Evolutionary conservation across 2,888 invertebrate genomes (phyloP).

Genomic region (Acanthoscelides obtectus): DNA sequence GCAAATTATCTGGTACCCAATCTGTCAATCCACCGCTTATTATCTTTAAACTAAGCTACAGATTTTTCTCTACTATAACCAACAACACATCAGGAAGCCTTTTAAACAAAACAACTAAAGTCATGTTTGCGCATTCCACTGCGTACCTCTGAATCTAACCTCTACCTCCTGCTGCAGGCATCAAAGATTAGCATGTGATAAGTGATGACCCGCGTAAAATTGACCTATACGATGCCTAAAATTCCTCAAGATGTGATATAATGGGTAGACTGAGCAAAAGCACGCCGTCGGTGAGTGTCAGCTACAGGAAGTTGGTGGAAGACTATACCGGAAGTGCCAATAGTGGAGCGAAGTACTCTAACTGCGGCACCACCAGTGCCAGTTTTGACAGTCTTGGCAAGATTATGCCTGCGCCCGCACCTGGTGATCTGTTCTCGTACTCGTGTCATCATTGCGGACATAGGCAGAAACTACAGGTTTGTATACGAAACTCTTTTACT

Average conservation of each 20-base stretch:
- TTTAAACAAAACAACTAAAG: too few relatives aligned
- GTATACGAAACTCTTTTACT: too few relatives aligned
- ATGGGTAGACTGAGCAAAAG: slow-evolving; percentile 54
- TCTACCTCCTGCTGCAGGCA: neutral
- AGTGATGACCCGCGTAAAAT: neutral
- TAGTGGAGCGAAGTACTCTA: slow-evolving; percentile 11
- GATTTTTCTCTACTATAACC: too few relatives aligned
- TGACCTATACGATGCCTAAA: neutral
- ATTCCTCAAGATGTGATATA: slow-evolving; percentile 8
- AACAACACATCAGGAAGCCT: too few relatives aligned
- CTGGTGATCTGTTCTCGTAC: slow-evolving; percentile 56
- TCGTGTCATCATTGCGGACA: slow-evolving; percentile 59
- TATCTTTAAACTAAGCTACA: too few relatives aligned
- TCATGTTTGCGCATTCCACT: neutral
- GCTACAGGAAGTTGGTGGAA: slow-evolving; percentile 57
- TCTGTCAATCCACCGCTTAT: too few relatives aligned
- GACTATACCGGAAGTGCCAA: slow-evolving; percentile 47
- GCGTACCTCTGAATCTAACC: neutral
- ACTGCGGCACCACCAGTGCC: slow-evolving; percentile 23
- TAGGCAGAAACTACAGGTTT: slow-evolving; percentile 56
- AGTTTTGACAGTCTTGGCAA: slow-evolving; percentile 21
- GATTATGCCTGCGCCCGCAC: slow-evolving; percentile 47
- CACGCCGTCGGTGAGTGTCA: slow-evolving; percentile 50
- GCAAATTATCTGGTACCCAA: too few relatives aligned
- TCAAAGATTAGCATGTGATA: neutral